Conservation (phyloP, 1,140 invertebrate species). For the Drosophila nebulosa region DNA sequence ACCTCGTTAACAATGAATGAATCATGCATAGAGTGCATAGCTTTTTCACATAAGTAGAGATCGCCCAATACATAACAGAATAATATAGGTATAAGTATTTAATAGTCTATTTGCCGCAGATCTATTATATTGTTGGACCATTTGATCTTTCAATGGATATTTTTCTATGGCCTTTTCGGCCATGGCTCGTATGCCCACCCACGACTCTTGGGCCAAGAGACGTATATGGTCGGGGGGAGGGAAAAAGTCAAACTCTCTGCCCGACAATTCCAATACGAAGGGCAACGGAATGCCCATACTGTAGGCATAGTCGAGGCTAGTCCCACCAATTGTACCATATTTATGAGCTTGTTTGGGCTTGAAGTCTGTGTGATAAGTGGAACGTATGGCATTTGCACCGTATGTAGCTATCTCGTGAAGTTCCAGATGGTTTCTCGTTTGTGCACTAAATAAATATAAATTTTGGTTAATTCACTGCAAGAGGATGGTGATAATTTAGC, state of each 20-base stretch:
- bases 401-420: conserved; percentile 24
- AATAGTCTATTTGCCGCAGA: background rate
- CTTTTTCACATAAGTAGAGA: background rate
- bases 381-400: conserved; percentile 5
- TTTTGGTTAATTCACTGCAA: background rate
- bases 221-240: conserved; percentile 20
- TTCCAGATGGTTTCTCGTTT: conserved; percentile 1
- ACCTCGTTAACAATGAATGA: background rate
- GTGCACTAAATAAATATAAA: background rate
- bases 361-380: conserved; percentile 1
- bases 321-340: conserved; percentile 35
- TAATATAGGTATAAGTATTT: background rate
- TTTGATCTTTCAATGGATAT: conserved; percentile 12
- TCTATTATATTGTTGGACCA: too few species aligned
- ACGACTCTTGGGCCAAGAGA: conserved; percentile 23
- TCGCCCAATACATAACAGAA: background rate
- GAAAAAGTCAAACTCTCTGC: conserved; percentile 16
- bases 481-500: too few species aligned
- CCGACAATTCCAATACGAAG: conserved; percentile 40
- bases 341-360: background rate
- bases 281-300: conserved; percentile 32
- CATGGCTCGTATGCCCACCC: conserved; percentile 40
- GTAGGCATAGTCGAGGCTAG: conserved; percentile 47
- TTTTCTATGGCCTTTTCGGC: conserved; percentile 31
- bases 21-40: background rate